Evolutionary conservation across 1,140 invertebrate species (phyloP).

Genomic region (Hesperophylax magnus): DNA sequence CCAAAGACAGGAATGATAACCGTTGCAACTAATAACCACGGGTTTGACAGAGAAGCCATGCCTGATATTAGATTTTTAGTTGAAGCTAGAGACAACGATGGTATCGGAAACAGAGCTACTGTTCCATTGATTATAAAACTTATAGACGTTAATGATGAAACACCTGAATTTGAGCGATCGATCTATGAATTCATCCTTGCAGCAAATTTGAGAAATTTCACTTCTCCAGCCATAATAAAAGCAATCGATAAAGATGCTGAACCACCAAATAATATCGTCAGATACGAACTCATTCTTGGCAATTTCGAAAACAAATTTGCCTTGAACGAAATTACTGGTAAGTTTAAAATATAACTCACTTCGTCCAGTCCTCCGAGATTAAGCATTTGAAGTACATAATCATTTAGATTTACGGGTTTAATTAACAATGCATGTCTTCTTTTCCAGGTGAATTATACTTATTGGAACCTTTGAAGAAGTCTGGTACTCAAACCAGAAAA

Average conservation of each 20-base stretch:
- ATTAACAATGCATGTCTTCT: slow-evolving; percentile 21
- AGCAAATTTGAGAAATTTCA: slow-evolving; percentile 80
- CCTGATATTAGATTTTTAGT: slow-evolving; percentile 83
- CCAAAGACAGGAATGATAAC: slow-evolving; percentile 84
- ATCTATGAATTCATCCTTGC: slow-evolving; percentile 88
- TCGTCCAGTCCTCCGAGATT: neutral
- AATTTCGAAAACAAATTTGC: slow-evolving; percentile 86
- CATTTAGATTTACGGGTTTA: neutral
- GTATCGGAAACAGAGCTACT: slow-evolving; percentile 80
- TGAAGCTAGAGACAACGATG: slow-evolving; percentile 89
- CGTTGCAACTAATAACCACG: slow-evolving; percentile 79
- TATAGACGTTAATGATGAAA: slow-evolving; percentile 90
- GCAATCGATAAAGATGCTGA: slow-evolving; percentile 87
- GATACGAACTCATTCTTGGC: slow-evolving; percentile 86
- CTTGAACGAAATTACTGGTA: slow-evolving; percentile 84
- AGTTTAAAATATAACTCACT: slow-evolving; percentile 61
- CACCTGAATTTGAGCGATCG: slow-evolving; percentile 84
- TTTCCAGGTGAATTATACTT: slow-evolving; percentile 69
- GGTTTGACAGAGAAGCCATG: slow-evolving; percentile 87
- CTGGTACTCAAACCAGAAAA: slow-evolving; percentile 61
- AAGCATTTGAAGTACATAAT: neutral
- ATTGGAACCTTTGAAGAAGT: slow-evolving; percentile 69
- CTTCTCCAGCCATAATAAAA: slow-evolving; percentile 79
- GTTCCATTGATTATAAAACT: slow-evolving; percentile 82
- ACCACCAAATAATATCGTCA: slow-evolving; percentile 87